phyloP scores from a whole-genome alignment of 2,888 invertebrate species.

The Folsomia manolachei region DNA sequence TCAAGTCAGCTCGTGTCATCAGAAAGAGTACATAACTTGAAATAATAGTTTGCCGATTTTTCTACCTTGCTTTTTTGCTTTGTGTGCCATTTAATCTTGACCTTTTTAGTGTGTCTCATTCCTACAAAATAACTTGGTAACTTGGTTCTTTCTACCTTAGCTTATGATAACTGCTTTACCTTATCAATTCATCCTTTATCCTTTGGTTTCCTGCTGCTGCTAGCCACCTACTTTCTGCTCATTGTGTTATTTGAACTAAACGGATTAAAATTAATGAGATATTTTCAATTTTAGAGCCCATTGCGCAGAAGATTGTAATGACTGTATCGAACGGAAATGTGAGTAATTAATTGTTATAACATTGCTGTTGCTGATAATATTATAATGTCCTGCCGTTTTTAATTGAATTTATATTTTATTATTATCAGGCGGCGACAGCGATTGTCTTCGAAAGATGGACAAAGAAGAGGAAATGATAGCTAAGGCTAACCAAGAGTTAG shows the following conservation, averaged over 20 bases:
- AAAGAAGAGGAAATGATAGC: conserved; percentile 46
- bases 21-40: background rate
- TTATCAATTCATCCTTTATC: too few species aligned
- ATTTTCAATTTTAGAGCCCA: conserved; percentile 15
- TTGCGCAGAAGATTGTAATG: conserved; percentile 19
- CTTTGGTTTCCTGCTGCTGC: conserved; percentile 10
- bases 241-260: too few species aligned
- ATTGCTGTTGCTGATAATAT: too few species aligned
- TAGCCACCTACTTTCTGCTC: conserved; percentile 9
- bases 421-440: conserved; percentile 31
- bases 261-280: too few species aligned
- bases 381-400: background rate
- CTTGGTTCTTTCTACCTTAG: too few species aligned
- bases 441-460: conserved; percentile 46
- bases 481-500: conserved; percentile 47
- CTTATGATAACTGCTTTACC: too few species aligned
- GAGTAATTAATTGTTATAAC: too few species aligned
- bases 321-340: conserved; percentile 29
- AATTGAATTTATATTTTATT: conserved; percentile 2
- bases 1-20: conserved; percentile 8
- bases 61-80: background rate
- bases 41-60: background rate
- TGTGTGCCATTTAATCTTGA: background rate
- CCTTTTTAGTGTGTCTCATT: background rate
- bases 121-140: too few species aligned